Evolutionary conservation across 1,140 invertebrate genomes (phyloP), one percentile per base, ranked within the genome.

Genomic region (Ips nitidus): DNA sequence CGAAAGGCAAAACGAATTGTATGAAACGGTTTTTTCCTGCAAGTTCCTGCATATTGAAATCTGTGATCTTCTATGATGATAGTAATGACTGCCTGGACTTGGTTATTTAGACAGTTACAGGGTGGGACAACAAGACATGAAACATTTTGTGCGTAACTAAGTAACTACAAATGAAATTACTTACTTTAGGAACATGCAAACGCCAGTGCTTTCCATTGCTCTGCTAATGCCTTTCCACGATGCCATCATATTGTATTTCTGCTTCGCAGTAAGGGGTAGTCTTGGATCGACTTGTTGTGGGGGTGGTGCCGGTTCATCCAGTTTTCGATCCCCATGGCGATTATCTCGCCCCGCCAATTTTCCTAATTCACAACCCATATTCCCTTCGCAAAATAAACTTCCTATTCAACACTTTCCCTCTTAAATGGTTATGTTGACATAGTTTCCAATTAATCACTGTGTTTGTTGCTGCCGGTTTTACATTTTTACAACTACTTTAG

Each of bases 181-280:
- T 90, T 82, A 94, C 93, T 92, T 93, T 79, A 94, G 84, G 81
- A 95, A 94, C 93, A 95, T 95, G 81, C 87, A 88, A 72, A 95
- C 87, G 22, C 93, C 94, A 40, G 94, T 95, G 8, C 90, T 87
- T 80, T 93, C 91, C 86, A 95, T 91, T 1, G 92, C 92, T 72
- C 93, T 86, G 53, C 88, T 88, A 70, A 95, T 94, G 2, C 90
- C 93, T 79, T 94, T 94, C 94, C 94, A 96, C 7, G 91, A 94
- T 1, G 93, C 92, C 45, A 92, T 84, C 83, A 96, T 92, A 68
- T 86, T 90, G 80, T 93, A 95, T 80, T 91, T 94, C 83, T 96
- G 93, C 77, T 89, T 90, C 2, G 91, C 91, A 1, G 90, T 94
- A 37, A 96, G 83, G 0, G 93, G 93, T 67, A 95, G 84, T 47